A percentile compares a stretch with the other conserved stretches of the same genome.
Evolutionary conservation across 1,140 invertebrate genomes (phyloP).

Genomic region (Cotesia typhae): DNA sequence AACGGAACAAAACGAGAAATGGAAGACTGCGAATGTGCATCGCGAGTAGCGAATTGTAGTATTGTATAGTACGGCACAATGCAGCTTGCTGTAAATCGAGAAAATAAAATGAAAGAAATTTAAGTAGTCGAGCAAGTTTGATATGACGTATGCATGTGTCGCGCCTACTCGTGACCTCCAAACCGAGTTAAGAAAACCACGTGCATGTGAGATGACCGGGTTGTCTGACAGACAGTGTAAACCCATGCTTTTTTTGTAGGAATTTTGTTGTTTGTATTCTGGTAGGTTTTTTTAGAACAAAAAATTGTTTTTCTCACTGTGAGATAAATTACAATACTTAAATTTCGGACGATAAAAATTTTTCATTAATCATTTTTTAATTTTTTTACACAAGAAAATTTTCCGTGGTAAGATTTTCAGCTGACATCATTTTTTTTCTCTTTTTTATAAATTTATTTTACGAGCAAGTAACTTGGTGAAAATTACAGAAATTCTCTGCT

Average conservation of each 20-base stretch:
- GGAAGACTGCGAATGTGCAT: too few relatives aligned
- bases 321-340: too few relatives aligned
- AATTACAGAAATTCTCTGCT: too few relatives aligned
- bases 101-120: neutral
- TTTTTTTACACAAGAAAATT: too few relatives aligned
- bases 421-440: too few relatives aligned
- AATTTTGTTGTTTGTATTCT: constrained; percentile 11
- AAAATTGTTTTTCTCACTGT: neutral
- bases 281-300: neutral
- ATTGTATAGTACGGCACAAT: neutral
- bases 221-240: constrained; percentile 1
- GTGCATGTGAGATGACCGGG: constrained; percentile 21
- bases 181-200: constrained; percentile 16
- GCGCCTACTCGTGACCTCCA: constrained; percentile 16
- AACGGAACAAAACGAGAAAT: too few relatives aligned
- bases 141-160: neutral
- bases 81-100: neutral
- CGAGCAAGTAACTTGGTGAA: too few relatives aligned
- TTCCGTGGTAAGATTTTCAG: too few relatives aligned
- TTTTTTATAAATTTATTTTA: too few relatives aligned
- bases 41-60: too few relatives aligned
- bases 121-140: neutral
- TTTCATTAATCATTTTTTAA: too few relatives aligned
- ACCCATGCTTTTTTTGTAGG: neutral
- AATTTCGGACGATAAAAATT: too few relatives aligned